Percentiles rank a stretch among this genome's conserved stretches.
phyloP scores from a whole-genome alignment of 1,140 invertebrate species.

The Colletes latitarsis region DNA sequence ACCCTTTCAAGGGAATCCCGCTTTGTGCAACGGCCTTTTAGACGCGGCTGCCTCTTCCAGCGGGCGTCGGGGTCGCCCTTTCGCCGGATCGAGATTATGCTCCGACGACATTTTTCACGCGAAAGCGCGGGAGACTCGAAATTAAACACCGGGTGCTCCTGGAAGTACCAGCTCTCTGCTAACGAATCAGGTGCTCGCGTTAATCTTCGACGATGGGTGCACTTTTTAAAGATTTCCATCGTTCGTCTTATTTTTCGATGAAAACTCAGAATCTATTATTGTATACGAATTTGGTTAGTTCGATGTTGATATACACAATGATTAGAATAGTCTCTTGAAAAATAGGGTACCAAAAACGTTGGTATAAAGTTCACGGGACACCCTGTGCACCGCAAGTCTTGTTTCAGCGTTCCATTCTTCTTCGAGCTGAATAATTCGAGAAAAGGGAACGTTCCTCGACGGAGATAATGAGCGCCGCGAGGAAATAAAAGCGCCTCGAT shows the following conservation, averaged over 20 bases:
- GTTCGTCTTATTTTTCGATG: not conserved
- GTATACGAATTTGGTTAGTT: too few relatives aligned
- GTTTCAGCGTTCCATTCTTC: not conserved
- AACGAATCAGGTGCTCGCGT: not conserved
- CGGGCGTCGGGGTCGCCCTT: slow-evolving; percentile 9
- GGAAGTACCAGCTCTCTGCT: not conserved
- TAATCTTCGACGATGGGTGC: too few relatives aligned
- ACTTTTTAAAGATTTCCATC: too few relatives aligned
- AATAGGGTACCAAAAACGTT: too few relatives aligned
- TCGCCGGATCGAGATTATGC: slow-evolving; percentile 41
- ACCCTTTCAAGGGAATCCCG: slow-evolving; percentile 69
- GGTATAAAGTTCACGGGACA: not conserved
- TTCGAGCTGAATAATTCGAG: not conserved
- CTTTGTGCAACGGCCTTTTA: slow-evolving; percentile 62
- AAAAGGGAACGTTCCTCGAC: not conserved
- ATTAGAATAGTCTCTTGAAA: too few relatives aligned
- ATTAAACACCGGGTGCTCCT: slow-evolving; percentile 30
- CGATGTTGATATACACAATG: too few relatives aligned
- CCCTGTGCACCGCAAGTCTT: not conserved
- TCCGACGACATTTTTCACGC: slow-evolving; percentile 52
- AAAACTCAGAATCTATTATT: too few relatives aligned
- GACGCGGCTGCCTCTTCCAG: slow-evolving; percentile 33
- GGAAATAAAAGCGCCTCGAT: slow-evolving; percentile 23
- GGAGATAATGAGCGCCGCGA: slow-evolving; percentile 16
- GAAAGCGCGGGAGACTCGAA: slow-evolving; percentile 33